A percentile compares a stretch with the other conserved stretches of the same genome.
These are phyloP conservation scores for Yponomeuta evonymella DNA, from an alignment of 2,888 invertebrate species.

Conservation along the genomic window DNA sequence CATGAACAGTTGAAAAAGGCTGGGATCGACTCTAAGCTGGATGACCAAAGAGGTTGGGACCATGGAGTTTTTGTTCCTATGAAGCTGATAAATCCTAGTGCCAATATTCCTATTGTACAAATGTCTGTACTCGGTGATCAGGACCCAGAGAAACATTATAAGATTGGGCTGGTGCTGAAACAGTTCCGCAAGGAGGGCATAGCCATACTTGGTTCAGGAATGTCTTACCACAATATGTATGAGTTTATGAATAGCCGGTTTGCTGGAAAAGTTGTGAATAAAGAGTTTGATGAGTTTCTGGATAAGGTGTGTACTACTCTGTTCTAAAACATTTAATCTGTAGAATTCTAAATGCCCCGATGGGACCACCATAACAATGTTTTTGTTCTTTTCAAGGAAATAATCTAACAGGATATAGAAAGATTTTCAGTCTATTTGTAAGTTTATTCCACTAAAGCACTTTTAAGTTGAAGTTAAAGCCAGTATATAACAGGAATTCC, in stretches of 20 bases:
- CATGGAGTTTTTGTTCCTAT: slow-evolving; percentile 71
- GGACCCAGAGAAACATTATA: slow-evolving; percentile 55
- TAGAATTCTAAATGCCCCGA: too few species aligned
- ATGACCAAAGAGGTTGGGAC: slow-evolving; percentile 64
- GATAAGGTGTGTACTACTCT: slow-evolving; percentile 30
- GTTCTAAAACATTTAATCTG: too few species aligned
- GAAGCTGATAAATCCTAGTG: slow-evolving; percentile 63
- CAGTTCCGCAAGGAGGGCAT: slow-evolving; percentile 61
- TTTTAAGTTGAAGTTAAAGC: too few species aligned
- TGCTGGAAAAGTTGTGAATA: slow-evolving; percentile 41
- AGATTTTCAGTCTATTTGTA: too few species aligned
- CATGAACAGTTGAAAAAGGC: slow-evolving; percentile 44
- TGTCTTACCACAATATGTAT: slow-evolving; percentile 70
- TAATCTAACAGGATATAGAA: too few species aligned
- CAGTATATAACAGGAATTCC: too few species aligned
- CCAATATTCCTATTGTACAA: slow-evolving; percentile 62
- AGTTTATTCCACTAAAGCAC: too few species aligned
- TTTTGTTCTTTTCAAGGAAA: too few species aligned
- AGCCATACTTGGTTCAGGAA: slow-evolving; percentile 60
- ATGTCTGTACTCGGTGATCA: slow-evolving; percentile 57
- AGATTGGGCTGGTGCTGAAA: slow-evolving; percentile 48
- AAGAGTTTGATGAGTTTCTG: slow-evolving; percentile 60
- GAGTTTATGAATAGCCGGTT: slow-evolving; percentile 41
- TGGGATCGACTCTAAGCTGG: slow-evolving; percentile 55
- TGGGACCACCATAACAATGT: too few species aligned